Evolutionary conservation across 2,113 vertebrate genomes (phyloP).

Genomic region (Ciconia boyciana): DNA sequence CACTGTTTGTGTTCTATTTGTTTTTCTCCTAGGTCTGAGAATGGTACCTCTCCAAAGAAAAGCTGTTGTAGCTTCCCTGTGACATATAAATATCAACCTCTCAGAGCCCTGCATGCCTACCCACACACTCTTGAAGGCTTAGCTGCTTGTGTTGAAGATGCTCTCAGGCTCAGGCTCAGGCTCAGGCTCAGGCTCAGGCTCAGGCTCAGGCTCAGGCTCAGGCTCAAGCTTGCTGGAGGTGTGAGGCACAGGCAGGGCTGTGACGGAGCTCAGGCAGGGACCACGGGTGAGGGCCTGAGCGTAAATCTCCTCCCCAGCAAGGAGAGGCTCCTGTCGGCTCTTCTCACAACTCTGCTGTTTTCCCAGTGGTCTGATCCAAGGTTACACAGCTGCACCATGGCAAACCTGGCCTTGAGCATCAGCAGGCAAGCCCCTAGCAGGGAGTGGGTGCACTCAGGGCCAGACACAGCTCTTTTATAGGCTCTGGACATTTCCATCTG

Average conservation of each 20-base stretch:
- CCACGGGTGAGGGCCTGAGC: background rate
- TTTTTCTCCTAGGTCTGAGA: background rate
- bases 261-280: fast-evolving
- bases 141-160: background rate
- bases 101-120: background rate
- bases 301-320: background rate
- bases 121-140: background rate
- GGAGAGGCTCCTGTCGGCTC: background rate
- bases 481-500: background rate
- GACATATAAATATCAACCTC: background rate
- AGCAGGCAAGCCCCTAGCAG: background rate
- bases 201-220: background rate
- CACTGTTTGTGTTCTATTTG: background rate
- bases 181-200: background rate
- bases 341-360: background rate
- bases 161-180: background rate
- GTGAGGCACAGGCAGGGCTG: background rate
- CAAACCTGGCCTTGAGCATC: background rate
- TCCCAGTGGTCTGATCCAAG: background rate
- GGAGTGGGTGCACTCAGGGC: background rate
- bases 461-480: background rate
- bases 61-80: background rate
- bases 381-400: background rate
- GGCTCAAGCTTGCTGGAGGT: background rate
- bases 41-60: background rate